Evolutionary conservation across 2,888 invertebrate species (phyloP), one percentile per base, ranked within the genome.

Genomic region (Zelleria hepariella): DNA sequence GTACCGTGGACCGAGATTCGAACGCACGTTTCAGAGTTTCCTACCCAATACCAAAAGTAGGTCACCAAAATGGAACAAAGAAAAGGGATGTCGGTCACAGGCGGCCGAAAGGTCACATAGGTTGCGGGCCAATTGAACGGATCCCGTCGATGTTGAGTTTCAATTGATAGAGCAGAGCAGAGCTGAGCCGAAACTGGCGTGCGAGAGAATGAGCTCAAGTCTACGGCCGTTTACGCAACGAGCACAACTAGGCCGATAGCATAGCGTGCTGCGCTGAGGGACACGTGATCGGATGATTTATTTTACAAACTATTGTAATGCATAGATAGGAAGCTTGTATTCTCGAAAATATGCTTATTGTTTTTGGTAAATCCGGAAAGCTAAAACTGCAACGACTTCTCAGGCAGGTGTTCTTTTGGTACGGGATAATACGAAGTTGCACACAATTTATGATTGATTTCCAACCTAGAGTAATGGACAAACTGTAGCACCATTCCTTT

Each of bases 191-290:
- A 32, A 58, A 52, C 20, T 51, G 23, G 71, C 70, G 66, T 68
- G 71, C 63, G 65, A 72, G 72, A 75, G 67, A 85, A 76, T 78
- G 77, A 82, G 85, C 83, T 83, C 85, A 86, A 84, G 84, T 86
- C 74, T 83, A 83, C 81, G 82, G 79, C 65, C 79, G 78, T 82
- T 81, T 82, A 81, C 82, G 81, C 85, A 83, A 84, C 73, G 65
- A 72, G 80, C 76, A 70, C 78, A 82, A 77, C 77, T 85, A 78
- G 85, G 81, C 71, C 81, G 79, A 74, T 76, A 79, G 74, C 78
- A 74, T 76, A 79, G 74, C 78, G 78, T 58, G 54, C 32, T 42
- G 32, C 32, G 32, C 15, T 15, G 32, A 54, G 26, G 18, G 57
- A 61, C 63, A 61, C 62, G 62, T 63, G 58, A 53, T 25, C 21